phyloP scores from a whole-genome alignment of 37 sponge, comb jelly and placozoan species.

The Beroe ovata region DNA sequence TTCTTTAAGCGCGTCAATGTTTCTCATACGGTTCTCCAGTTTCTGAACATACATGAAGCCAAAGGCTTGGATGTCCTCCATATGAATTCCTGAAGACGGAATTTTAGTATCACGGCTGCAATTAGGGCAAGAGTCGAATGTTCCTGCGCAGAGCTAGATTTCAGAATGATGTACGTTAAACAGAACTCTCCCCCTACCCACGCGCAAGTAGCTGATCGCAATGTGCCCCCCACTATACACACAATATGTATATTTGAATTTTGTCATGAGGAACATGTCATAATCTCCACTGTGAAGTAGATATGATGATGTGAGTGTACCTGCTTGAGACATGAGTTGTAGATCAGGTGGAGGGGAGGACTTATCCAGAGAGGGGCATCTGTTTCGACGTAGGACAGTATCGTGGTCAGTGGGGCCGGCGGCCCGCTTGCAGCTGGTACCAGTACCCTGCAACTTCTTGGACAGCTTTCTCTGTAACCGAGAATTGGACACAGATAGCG shows the following conservation, averaged over 20 bases:
- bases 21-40: conserved; percentile 49
- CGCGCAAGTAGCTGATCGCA: too few species aligned
- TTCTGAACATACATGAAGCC: conserved; percentile 26
- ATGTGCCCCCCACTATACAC: too few species aligned
- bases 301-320: too few species aligned
- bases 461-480: conserved; percentile 32
- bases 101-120: too few species aligned
- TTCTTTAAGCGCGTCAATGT: conserved; percentile 25
- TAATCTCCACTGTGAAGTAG: too few species aligned
- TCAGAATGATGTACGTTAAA: too few species aligned
- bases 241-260: too few species aligned
- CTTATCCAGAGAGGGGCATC: conserved; percentile 30
- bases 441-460: conserved; percentile 22
- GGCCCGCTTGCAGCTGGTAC: neutral
- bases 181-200: too few species aligned
- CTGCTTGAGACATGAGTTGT: neutral
- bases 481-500: conserved; percentile 38
- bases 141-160: too few species aligned
- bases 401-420: neutral
- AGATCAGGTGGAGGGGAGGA: conserved; percentile 51
- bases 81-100: neutral
- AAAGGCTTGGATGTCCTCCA: conserved; percentile 33
- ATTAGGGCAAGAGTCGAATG: too few species aligned
- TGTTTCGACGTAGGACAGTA: conserved; percentile 15
- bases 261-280: too few species aligned